Evolutionary conservation across 2,888 invertebrate genomes (phyloP), one percentile per base, ranked within the genome.

Genomic region (Strigamia transsilvanica): DNA sequence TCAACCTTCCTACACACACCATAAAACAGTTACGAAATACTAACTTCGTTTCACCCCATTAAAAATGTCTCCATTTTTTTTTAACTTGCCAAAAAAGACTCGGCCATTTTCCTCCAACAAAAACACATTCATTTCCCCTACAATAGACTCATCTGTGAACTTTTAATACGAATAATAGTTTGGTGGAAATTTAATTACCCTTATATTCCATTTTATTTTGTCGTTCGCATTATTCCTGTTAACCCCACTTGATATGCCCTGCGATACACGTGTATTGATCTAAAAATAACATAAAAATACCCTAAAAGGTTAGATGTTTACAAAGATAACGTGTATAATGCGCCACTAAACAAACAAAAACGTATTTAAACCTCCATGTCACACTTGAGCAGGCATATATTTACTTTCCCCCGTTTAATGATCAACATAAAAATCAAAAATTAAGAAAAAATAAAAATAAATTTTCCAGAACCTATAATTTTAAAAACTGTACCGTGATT

Each of bases 21-120:
- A 46, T 46, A 46, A 46, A 46, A 46, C 46, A 46, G 46, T 46
- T 46, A 46, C 13, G 46, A 46, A 46, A 46, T 46, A 46, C 46
- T 46, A 46, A 46, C 46, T 46, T 12, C 46, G 46, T 46, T 46
- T n/a, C 46, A 46, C 46, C 15, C 46, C 46, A 46, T 46, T 46
- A 46, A 46, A 46, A 46, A 46, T 46, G 38, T 38, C 38, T 38
- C 10, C 15, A 9, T 46, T 13, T 46, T 46, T n/a, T 46, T 46
- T 13, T 46, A 46, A 46, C 46, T 46, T 46, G 12, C 5, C 46
- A 13, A 46, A 46, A n/a, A 13, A 13, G 5, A 46, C 12, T 42
- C 42, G 15, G 42, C 42, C 42, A 42, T 42, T 42, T 38, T 38
- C 38, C 38, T 10, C 38, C 9, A 6, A 38, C 38, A 38, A 38